Evolutionary conservation across 2,113 vertebrate genomes (phyloP).

Genomic region (Agelaius phoeniceus): DNA sequence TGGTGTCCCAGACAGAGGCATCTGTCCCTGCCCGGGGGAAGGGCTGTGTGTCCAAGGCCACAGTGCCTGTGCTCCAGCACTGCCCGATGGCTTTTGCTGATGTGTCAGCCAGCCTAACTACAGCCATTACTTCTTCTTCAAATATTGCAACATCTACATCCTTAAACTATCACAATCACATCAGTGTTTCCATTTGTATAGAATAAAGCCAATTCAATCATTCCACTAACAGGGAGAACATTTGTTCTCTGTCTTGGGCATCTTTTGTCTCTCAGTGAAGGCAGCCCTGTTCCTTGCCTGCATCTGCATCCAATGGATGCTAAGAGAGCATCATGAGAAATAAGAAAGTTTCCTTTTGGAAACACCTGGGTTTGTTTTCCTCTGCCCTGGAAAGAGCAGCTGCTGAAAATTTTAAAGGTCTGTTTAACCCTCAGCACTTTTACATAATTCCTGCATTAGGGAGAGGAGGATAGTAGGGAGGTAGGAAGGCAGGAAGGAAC

Average conservation of each 20-base stretch:
- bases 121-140: background rate
- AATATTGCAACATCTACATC: background rate
- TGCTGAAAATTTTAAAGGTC: background rate
- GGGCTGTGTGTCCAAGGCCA: background rate
- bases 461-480: background rate
- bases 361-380: background rate
- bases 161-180: background rate
- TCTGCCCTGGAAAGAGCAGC: background rate
- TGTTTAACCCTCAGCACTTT: background rate
- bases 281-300: background rate
- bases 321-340: background rate
- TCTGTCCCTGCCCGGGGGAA: fast-evolving
- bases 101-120: background rate
- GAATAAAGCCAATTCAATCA: background rate
- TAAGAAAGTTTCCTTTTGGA: background rate
- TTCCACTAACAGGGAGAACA: background rate
- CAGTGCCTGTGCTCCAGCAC: fast-evolving
- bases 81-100: background rate
- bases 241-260: background rate
- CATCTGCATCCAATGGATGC: background rate
- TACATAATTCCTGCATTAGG: background rate
- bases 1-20: background rate
- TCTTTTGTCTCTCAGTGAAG: background rate
- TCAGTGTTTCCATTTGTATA: background rate
- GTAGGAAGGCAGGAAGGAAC: background rate